Percentiles rank a stretch among this genome's conserved stretches.
Conservation (phyloP, 2,888 invertebrate species). For the Apotomis turbidana region DNA sequence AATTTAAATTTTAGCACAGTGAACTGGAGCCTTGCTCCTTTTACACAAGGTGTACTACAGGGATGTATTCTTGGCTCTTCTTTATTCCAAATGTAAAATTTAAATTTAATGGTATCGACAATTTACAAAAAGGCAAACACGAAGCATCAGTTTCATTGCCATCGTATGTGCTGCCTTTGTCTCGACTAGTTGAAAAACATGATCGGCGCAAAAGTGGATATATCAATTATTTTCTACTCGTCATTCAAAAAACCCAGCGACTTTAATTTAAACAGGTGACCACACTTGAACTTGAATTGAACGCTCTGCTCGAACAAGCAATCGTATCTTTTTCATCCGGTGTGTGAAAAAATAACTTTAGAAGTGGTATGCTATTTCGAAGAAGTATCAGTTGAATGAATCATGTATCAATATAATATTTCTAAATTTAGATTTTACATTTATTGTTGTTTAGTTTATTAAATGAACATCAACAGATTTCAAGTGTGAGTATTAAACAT, state of each 20-base stretch:
- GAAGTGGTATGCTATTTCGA: not conserved
- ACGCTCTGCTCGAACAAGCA: not conserved
- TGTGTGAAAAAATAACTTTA: not conserved
- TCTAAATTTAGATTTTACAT: no score
- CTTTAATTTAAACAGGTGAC: not conserved
- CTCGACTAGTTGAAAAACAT: not conserved
- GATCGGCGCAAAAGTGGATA: not conserved
- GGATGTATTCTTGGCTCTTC: not conserved
- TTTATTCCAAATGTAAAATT: not conserved
- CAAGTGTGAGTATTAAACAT: no score
- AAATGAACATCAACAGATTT: no score
- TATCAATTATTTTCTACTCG: not conserved
- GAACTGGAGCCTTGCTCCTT: no score
- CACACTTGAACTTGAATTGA: constrained; percentile 4
- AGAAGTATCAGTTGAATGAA: not conserved
- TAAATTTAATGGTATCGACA: not conserved
- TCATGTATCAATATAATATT: not conserved
- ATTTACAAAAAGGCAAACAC: not conserved
- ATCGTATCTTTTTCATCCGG: not conserved
- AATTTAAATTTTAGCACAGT: no score
- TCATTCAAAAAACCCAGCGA: not conserved
- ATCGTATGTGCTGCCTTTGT: not conserved
- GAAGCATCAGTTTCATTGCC: not conserved
- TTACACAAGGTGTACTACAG: not conserved
- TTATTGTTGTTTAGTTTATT: no score